Conservation (phyloP, 2,797 vertebrate genomes). For the Sciurus vulgaris region DNA sequence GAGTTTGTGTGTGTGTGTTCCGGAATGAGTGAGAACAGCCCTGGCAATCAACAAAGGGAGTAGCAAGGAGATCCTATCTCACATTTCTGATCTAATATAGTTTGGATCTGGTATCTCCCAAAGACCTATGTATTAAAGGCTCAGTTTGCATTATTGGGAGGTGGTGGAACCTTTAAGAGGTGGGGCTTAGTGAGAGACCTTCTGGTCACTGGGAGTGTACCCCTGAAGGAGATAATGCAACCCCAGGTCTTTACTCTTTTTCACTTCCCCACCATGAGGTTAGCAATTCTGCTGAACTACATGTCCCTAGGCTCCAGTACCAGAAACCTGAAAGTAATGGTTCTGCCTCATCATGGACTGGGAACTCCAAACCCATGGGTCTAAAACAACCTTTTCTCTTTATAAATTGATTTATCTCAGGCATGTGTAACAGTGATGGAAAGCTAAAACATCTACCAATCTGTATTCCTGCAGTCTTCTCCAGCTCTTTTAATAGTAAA, state of each 20-base stretch:
- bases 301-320: background rate
- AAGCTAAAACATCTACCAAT: background rate
- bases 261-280: background rate
- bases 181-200: too few relatives aligned
- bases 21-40: background rate
- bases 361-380: background rate
- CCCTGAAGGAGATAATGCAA: background rate
- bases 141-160: background rate
- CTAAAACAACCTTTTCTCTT: background rate
- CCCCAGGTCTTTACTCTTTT: background rate
- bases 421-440: background rate
- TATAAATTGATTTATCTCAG: background rate
- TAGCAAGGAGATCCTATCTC: background rate
- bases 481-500: background rate
- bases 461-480: background rate
- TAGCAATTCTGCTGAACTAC: background rate
- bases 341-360: background rate
- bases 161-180: background rate
- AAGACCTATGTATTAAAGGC: background rate
- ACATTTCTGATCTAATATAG: background rate
- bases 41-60: background rate
- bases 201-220: background rate
- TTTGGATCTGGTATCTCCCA: background rate
- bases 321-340: background rate
- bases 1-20: background rate